Conservation (phyloP, 2,113 vertebrate genomes). For the Pachypanchax playfairii region DNA sequence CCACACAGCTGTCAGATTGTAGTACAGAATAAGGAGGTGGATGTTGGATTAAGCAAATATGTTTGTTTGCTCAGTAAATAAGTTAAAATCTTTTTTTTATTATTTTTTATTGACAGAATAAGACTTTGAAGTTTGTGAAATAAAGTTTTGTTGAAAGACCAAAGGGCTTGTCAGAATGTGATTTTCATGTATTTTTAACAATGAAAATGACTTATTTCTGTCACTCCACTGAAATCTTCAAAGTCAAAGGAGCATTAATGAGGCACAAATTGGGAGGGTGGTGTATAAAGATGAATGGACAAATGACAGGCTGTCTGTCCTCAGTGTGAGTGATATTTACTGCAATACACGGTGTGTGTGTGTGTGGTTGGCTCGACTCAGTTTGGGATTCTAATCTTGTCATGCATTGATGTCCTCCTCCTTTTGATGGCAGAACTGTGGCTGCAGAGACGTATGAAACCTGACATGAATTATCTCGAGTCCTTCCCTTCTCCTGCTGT, state of each 20-base stretch:
- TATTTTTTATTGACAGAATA: not conserved
- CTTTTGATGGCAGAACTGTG: not conserved
- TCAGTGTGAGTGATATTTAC: constrained; percentile 11
- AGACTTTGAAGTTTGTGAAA: constrained; percentile 24
- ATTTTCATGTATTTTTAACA: constrained; percentile 7
- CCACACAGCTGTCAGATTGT: constrained; percentile 18
- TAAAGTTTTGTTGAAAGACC: constrained; percentile 5
- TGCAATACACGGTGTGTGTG: not conserved
- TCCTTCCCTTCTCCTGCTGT: constrained; percentile 4
- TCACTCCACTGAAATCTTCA: not conserved
- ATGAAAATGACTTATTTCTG: constrained; percentile 6
- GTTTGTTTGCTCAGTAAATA: constrained; percentile 7
- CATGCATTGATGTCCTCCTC: not conserved
- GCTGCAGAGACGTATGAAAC: not conserved
- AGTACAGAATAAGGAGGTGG: not conserved
- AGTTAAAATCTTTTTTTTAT: not conserved
- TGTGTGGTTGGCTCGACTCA: not conserved
- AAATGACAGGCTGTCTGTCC: constrained; percentile 17
- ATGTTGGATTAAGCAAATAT: not conserved
- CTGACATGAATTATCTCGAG: constrained; percentile 14
- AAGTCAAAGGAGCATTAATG: constrained; percentile 5
- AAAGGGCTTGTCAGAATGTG: constrained; percentile 4
- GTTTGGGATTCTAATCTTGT: not conserved
- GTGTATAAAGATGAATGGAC: constrained; percentile 3
- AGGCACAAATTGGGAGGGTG: constrained; percentile 2